Evolutionary conservation across 2,113 vertebrate species (phyloP), one percentile per base, ranked within the genome.

Genomic region (Pedionomus torquatus): DNA sequence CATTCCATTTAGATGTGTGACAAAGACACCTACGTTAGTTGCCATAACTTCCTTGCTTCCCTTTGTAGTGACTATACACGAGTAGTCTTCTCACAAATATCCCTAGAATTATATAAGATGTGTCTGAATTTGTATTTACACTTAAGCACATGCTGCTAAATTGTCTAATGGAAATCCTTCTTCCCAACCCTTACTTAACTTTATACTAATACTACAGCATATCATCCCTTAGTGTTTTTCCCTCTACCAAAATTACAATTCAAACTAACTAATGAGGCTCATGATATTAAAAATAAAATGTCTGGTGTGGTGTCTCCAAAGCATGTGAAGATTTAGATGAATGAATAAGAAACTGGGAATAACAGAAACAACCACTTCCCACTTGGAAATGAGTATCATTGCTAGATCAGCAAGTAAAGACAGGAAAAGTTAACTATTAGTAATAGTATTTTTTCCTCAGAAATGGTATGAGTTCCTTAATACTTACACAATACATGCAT

Each of bases 401-500:
- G 17, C 24, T 41, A 28, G 24, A 68, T 55, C 33, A 77, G 39
- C 7, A 64, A 52, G 14, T 13, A 83, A 83, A 89, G 10, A 33
- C 6, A 48, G 13, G 14, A n/a, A 76, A 69, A 79, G 1, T 6
- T 68, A 60, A 60, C 5, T 33, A 43, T 31, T 11, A 57, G 7
- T 41, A 55, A 58, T 66, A 83, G 1, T 16, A 76, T 9, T 46
- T 2, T 78, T 74, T 64, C 13, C 16, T 54, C 24, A 57, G n/a
- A 78, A 85, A 54, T 31, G 31, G 3, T 76, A 4, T 13, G 17
- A 5, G 2, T 87, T 81, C 25, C 18, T 84, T 35, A 44, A 52
- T 43, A 30, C 13, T 85, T 51, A 19, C 5, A 8, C 0, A 0
- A 11, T 17, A 48, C 4, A 3, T 57, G 19, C 3, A 9, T 25